phyloP scores from a whole-genome alignment of 1,140 invertebrate genomes.

The Procambarus clarkii region DNA sequence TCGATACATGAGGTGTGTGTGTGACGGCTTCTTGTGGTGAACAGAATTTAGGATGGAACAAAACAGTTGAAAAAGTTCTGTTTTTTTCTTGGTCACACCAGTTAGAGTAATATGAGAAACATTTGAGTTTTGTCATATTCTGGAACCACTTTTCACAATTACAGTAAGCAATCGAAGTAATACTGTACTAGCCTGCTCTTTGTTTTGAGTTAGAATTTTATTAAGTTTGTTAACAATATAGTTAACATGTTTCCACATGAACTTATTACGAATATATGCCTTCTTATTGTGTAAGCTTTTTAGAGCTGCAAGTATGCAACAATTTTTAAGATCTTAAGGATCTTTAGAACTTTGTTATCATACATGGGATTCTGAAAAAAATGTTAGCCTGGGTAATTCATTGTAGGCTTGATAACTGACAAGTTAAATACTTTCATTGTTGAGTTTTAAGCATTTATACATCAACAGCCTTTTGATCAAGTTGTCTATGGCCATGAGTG shows the following conservation, averaged over 20 bases:
- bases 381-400: background rate
- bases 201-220: background rate
- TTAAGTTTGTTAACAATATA: background rate
- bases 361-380: background rate
- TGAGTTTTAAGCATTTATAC: background rate
- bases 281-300: background rate
- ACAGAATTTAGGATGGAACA: background rate
- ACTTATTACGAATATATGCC: background rate
- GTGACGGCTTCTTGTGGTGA: background rate
- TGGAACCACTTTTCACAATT: background rate
- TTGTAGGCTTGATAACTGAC: background rate
- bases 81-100: background rate
- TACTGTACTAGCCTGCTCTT: background rate
- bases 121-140: background rate
- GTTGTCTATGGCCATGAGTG: constrained; percentile 5
- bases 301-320: background rate
- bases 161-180: background rate
- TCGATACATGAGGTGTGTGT: background rate
- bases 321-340: background rate
- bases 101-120: background rate
- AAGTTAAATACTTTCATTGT: background rate
- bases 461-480: background rate
- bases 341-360: background rate
- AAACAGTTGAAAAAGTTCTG: background rate
- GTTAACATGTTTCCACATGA: background rate